Conservation (phyloP, 2,113 vertebrate species). For the Noctilio leporinus region DNA sequence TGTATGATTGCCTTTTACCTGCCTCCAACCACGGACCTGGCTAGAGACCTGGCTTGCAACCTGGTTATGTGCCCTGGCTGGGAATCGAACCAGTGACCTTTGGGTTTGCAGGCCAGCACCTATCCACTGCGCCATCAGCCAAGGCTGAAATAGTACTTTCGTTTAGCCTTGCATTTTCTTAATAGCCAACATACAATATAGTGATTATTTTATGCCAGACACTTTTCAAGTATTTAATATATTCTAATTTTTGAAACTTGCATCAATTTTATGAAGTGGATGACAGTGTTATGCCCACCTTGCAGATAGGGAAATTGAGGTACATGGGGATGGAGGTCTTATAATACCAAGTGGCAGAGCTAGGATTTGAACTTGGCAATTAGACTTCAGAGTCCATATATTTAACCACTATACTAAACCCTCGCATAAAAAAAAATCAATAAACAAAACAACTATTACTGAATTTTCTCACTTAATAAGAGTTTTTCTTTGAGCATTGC, state of each 20-base stretch:
- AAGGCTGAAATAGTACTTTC: no score
- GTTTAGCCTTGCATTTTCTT: neutral
- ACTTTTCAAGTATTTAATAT: conserved; percentile 12
- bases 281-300: neutral
- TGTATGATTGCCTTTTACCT: no score
- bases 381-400: neutral
- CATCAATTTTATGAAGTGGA: neutral
- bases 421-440: neutral
- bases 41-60: no score
- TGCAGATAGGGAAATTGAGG: conserved; percentile 1
- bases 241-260: neutral
- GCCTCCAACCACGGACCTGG: no score
- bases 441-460: neutral
- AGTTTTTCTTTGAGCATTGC: neutral
- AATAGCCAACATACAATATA: neutral
- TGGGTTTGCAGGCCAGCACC: no score
- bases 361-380: neutral
- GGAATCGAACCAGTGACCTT: no score
- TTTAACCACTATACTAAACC: neutral
- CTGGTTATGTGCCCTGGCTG: no score
- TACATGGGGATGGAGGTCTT: neutral
- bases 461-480: neutral
- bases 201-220: neutral
- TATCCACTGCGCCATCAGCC: no score
- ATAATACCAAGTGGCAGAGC: neutral